A percentile compares a stretch with the other conserved stretches of the same genome.
Evolutionary conservation across 2,113 vertebrate species (phyloP).

Genomic region (Limnothrissa miodon): DNA sequence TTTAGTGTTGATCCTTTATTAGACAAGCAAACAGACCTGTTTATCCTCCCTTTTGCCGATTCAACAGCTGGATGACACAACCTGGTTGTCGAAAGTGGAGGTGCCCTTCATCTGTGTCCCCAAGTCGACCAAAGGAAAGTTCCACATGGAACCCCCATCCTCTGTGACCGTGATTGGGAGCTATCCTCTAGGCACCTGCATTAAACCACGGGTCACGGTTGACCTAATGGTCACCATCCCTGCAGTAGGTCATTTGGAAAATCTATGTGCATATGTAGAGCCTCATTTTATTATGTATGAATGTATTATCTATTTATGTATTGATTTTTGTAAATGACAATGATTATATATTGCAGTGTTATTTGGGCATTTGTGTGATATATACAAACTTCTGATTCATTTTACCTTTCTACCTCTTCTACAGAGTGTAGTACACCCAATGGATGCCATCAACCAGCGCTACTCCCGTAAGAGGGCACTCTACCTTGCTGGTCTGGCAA

Average conservation of each 20-base stretch:
- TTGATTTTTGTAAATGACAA: neutral
- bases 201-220: slow-evolving; percentile 81
- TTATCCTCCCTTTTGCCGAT: slow-evolving; percentile 6
- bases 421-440: slow-evolving; percentile 87
- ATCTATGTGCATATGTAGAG: neutral
- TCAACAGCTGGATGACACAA: slow-evolving; percentile 78
- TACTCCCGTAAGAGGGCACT: slow-evolving; percentile 92
- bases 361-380: no score
- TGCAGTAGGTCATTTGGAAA: slow-evolving; percentile 67
- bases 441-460: slow-evolving; percentile 91
- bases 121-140: slow-evolving; percentile 81
- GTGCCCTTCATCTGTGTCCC: slow-evolving; percentile 86
- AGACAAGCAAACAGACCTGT: neutral
- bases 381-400: neutral
- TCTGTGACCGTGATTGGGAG: slow-evolving; percentile 87
- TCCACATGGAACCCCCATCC: slow-evolving; percentile 79
- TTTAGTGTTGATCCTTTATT: neutral
- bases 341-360: no score
- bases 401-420: neutral
- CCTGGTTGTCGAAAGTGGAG: slow-evolving; percentile 82
- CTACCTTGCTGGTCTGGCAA: slow-evolving; percentile 84
- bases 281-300: no score
- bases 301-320: neutral
- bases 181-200: slow-evolving; percentile 88
- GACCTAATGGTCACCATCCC: slow-evolving; percentile 89